Evolutionary conservation across 2,113 vertebrate genomes (phyloP).

Genomic region (Notothenia rossii): DNA sequence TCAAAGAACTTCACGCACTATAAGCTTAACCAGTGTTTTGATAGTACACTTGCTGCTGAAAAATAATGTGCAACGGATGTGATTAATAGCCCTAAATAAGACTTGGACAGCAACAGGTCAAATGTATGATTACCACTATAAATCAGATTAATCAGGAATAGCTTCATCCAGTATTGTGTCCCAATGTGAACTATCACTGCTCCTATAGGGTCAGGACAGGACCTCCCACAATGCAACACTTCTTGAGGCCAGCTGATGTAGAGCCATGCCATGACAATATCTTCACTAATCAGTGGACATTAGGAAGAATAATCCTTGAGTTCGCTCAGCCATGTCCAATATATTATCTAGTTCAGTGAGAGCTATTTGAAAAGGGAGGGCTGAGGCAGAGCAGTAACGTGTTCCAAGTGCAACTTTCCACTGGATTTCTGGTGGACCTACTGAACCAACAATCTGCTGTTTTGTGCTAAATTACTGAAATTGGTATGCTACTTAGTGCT

Average conservation of each 20-base stretch:
- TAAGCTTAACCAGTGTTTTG: slow-evolving; percentile 40
- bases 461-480: not conserved
- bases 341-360: slow-evolving; percentile 57
- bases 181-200: slow-evolving; percentile 47
- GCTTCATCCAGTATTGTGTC: slow-evolving; percentile 40
- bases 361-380: slow-evolving; percentile 26
- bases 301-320: slow-evolving; percentile 53
- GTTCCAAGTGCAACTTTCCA: slow-evolving; percentile 35
- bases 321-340: slow-evolving; percentile 51
- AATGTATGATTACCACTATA: slow-evolving; percentile 67
- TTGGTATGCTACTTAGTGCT: not conserved
- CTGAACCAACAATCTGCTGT: slow-evolving; percentile 7
- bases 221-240: slow-evolving; percentile 67
- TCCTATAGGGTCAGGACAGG: slow-evolving; percentile 43
- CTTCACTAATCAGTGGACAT: slow-evolving; percentile 64
- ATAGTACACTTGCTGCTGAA: slow-evolving; percentile 48
- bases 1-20: slow-evolving; percentile 32
- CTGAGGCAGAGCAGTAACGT: slow-evolving; percentile 30
- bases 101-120: slow-evolving; percentile 60
- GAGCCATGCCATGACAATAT: slow-evolving; percentile 64
- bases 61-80: slow-evolving; percentile 61
- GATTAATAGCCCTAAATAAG: slow-evolving; percentile 49
- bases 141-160: slow-evolving; percentile 70
- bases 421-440: not conserved
- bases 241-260: slow-evolving; percentile 40